Base-by-base conservation (phyloP, 2,888 invertebrate species). In the Clanis bilineata region DNA sequence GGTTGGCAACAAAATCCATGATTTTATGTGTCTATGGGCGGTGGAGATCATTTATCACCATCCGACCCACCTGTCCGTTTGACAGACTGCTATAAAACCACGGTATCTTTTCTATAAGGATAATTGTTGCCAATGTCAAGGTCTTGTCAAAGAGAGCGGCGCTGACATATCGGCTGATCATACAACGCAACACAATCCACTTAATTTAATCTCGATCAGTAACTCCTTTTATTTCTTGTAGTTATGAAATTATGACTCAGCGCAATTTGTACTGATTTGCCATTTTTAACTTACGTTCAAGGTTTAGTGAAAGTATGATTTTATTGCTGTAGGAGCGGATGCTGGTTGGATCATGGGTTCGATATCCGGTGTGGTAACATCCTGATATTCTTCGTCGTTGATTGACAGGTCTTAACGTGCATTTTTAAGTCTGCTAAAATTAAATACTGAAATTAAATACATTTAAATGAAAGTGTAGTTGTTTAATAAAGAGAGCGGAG, bases 241-340 rank as follows among this genome's bases (percentile, higher is more conserved):
- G 32, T 51, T 51, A 18, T 51, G 51, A 32, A 51, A 51, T 51
- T 1, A 10, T 51, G 32, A 51, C 18, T 51, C 51, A 51, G 51
- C 47, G 15, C 18, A 32, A 41, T 18, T 41, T 51, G 32, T 15
- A 28, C 51, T 51, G 51, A 51, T 51, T 32, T 51, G 28, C 51
- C 32, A 51, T 32, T 47, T 44, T 51, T 51, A 23, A 51, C 9
- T 32, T 1, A 6, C 23, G 12, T 25, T 51, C 51, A 51, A 32
- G 51, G 51, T 18, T 51, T 32, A 28, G 32, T 51, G 28, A 51
- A 51, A 51, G 32, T 51, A 3, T 9, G 12, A 36, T 36, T 36
- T 7, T 36, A 10, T 3, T 25, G 25, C 36, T 36, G 9, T 39
- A 6, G 7, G 41, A 18, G 18, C 41, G 18, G 41, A 41, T 41